These are phyloP conservation scores for Oenanthe melanoleuca DNA, from an alignment of 2,113 vertebrate species.

Conservation along the genomic window DNA sequence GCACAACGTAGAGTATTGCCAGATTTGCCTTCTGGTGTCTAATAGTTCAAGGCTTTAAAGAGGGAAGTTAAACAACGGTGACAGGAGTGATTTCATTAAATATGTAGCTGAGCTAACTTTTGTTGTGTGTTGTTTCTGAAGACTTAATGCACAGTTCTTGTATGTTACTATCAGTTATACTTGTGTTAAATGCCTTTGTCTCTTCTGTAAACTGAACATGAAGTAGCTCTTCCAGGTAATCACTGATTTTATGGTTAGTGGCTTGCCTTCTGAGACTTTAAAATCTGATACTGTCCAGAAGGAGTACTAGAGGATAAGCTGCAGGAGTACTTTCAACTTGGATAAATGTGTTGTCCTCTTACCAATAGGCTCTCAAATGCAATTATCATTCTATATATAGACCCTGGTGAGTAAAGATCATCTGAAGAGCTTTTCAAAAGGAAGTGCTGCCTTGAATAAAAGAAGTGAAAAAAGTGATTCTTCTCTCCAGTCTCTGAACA, in stretches of 20 bases:
- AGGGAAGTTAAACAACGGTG: neutral
- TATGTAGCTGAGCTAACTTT: neutral
- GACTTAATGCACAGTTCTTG: neutral
- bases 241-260: neutral
- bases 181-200: neutral
- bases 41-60: neutral
- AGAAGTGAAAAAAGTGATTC: neutral
- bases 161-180: neutral
- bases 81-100: neutral
- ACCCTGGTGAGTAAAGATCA: neutral
- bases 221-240: neutral
- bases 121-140: neutral
- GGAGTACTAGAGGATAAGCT: neutral
- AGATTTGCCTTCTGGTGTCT: neutral
- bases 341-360: neutral
- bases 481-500: neutral
- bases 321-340: neutral
- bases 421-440: neutral
- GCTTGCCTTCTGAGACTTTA: neutral
- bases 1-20: neutral
- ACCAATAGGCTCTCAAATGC: neutral
- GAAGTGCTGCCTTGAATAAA: neutral
- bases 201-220: neutral
- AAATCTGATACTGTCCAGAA: neutral
- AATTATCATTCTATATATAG: constrained; percentile 16